Percentiles rank a stretch among this genome's conserved stretches.
Conservation (phyloP, 2,113 vertebrate genomes). For the Tragelaphus scriptus region DNA sequence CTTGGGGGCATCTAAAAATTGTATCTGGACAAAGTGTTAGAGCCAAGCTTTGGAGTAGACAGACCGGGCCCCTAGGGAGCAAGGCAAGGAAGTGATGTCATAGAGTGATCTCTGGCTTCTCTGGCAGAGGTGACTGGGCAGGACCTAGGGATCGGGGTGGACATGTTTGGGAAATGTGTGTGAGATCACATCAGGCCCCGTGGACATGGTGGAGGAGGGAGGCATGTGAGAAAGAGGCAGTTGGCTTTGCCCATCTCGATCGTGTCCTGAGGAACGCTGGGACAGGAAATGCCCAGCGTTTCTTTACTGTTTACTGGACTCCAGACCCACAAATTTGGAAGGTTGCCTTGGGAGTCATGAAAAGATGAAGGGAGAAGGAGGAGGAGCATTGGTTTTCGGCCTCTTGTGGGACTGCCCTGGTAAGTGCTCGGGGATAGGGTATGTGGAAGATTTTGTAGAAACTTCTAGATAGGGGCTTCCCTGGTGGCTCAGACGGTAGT, state of each 20-base stretch:
- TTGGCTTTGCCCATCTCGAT: not conserved
- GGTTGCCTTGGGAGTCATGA: constrained; percentile 27
- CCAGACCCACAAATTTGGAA: constrained; percentile 13
- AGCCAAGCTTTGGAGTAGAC: not conserved
- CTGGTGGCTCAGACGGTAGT: not conserved
- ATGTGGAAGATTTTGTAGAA: not conserved
- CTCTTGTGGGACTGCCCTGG: not conserved
- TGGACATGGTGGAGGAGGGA: not conserved
- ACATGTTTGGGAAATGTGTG: not conserved
- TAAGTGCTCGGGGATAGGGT: not conserved
- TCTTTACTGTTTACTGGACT: not conserved
- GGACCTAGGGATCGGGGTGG: not conserved
- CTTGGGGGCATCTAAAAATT: constrained; percentile 59
- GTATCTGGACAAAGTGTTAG: constrained; percentile 25
- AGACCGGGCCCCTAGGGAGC: not conserved
- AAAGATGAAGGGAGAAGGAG: not conserved
- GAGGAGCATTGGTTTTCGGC: not conserved
- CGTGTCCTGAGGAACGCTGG: not conserved
- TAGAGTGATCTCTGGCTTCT: not conserved
- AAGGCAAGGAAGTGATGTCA: constrained; percentile 3
- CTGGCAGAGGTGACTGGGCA: not conserved
- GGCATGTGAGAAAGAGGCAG: not conserved
- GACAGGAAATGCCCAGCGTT: constrained; percentile 34
- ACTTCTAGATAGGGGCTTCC: not conserved
- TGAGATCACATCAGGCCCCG: not conserved